These are phyloP conservation scores for Congeria kusceri DNA, from an alignment of 2,888 invertebrate species.

Conservation along the genomic window DNA sequence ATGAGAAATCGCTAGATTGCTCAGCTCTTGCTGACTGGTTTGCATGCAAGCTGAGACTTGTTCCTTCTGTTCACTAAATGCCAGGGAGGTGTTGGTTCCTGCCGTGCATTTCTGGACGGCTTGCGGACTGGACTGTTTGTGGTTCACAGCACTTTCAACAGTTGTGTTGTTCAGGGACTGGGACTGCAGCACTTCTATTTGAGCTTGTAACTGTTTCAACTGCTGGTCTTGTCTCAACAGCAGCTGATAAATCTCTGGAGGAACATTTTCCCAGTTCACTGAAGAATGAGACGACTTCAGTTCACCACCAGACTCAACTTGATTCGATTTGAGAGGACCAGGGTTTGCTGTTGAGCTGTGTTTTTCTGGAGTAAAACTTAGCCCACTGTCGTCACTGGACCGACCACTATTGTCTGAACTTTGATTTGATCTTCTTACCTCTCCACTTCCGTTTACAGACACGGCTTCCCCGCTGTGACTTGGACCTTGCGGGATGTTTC, in stretches of 20 bases:
- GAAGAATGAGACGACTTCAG: conserved; percentile 15
- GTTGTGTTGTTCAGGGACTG: conserved; percentile 45
- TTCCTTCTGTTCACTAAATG: conserved; percentile 28
- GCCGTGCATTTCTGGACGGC: conserved; percentile 41
- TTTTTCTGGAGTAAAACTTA: conserved; percentile 79
- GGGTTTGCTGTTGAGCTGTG: conserved; percentile 54
- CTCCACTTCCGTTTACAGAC: conserved; percentile 7
- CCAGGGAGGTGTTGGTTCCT: conserved; percentile 55
- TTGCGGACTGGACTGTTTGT: background rate
- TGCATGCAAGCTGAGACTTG: conserved; percentile 66
- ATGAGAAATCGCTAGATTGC: background rate
- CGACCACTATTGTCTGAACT: conserved; percentile 71
- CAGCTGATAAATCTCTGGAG: conserved; percentile 80
- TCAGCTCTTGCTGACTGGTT: conserved; percentile 40
- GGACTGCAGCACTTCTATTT: conserved; percentile 79
- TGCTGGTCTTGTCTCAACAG: conserved; percentile 81
- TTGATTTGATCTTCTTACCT: conserved; percentile 50
- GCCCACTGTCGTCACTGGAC: conserved; percentile 80
- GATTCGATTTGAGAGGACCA: conserved; percentile 8
- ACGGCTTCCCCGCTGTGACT: conserved; percentile 39
- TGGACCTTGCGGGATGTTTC: conserved; percentile 30
- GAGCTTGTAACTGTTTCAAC: conserved; percentile 80
- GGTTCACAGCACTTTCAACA: conserved; percentile 32
- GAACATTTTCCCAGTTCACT: conserved; percentile 77
- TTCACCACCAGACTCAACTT: conserved; percentile 9